Base-by-base conservation (phyloP, 2,888 invertebrate species). In the Catocala fraxini region DNA sequence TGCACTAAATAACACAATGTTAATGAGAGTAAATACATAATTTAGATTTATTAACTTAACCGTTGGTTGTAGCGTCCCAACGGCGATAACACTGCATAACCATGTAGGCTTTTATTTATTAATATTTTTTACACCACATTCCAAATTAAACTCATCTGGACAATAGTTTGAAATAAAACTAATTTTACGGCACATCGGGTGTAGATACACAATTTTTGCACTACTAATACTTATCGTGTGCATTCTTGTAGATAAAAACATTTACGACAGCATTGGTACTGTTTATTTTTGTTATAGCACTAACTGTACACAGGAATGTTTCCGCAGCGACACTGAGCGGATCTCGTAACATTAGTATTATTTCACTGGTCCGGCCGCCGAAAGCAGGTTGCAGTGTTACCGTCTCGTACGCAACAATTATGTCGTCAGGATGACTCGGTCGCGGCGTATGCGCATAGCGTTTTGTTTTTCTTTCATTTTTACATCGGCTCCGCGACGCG, bases 401-500 rank as follows among this genome's bases (percentile, higher is more conserved):
- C 87, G 91, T 90, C 89, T 85, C 82, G 81, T 80, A 80, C 84
- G 86, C 87, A 83, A 74, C 76, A 80, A 80, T 75, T 80, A 75
- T 82, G 83, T 86, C 86, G 83, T 89, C 87, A 86, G 87, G 87
- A 83, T 82, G 85, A 86, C 81, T 87, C 89, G 89, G 88, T 88
- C 89, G 91, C 90, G 85, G 89, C 89, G 89, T 90, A 81, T 91
- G 93, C 92, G 93, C 93, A 93, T 91, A 93, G 93, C 91, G 92
- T 93, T 93, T 88, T 90, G 80, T 91, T 90, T 91, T 91, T 91
- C 92, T 94, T 92, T 94, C 93, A 93, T 94, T 94, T 90, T 90
- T 86, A 88, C 93, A 92, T 92, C 89, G 90, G 87, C 86, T 87
- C 82, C 88, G 76, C 90, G 81, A 83, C 92, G 95, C 95, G 95